Evolutionary conservation across 1,140 invertebrate genomes (phyloP), one percentile per base, ranked within the genome.

Genomic region (Manduca sexta): DNA sequence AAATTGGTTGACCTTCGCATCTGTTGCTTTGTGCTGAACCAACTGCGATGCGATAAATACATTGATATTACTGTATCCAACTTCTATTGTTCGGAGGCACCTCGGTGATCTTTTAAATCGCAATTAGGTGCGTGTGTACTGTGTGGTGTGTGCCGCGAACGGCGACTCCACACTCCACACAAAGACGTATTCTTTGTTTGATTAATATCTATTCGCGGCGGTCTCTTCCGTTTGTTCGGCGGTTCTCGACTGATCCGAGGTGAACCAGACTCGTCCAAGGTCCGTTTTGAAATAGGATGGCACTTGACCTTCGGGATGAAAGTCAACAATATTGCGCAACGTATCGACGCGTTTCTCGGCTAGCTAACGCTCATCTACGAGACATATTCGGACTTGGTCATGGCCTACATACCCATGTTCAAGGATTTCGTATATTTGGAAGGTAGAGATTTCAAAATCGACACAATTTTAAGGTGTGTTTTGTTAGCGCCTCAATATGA

Each of bases 341-440:
- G 62, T 51, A 74, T 70, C 71, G 70, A 61, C 68, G 62, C 71
- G 68, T 60, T 60, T 53, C 62, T 63, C 60, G 66, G 68, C 64
- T 74, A 81, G 78, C 78, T 84, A 84, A 84, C 82, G 79, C 64
- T 56, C 72, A 63, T 68, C 62, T 55, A 63, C 64, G 77, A 80
- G 72, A 80, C 74, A 76, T 68, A 75, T 76, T 74, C 70, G 74
- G 70, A 71, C 69, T 74, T 85, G 82, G 41, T 85, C 82, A 82
- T 85, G 82, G 83, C 82, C 82, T 63, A 85, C 79, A 74, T 84
- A 68, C 43, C 46, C 65, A 65, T 64, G 73, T 81, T 83, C 79
- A 85, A 85, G 82, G 82, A 85, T 83, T 85, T 83, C 72, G 76
- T 77, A 82, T 85, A 83, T 85, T 85, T 81, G 79, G 78, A 80